Evolutionary conservation across 2,888 invertebrate species (phyloP), one percentile per base, ranked within the genome.

Genomic region (Dasypogon diadema): DNA sequence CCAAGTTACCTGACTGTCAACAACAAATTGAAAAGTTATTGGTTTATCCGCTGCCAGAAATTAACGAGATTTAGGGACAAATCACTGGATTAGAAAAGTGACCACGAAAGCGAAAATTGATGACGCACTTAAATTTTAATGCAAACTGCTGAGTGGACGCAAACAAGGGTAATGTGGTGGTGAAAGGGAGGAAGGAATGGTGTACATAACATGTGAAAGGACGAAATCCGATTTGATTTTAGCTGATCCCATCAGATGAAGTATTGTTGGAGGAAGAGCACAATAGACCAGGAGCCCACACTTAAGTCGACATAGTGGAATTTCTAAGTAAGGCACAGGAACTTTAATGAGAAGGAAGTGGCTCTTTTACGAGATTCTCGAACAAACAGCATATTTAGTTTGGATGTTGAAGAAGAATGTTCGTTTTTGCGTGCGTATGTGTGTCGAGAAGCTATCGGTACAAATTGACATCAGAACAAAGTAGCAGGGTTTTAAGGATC

Each of bases 61-160:
- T 14, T 34, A 37, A 63, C 42, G 63, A 63, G 18, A 63, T n/a
- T n/a, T 37, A 42, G 22, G 22, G 37, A 34, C 63, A 63, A 63
- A 63, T 63, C 63, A 63, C 37, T 63, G 18, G 63, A 63, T 63
- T 63, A 63, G 63, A 22, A 16, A 21, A 21, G 42, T 30, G 2
- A 2, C 58, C 16, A 30, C n/a, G 63, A 18, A 22, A 30, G 30
- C 42, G 18, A 21, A 34, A 63, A 63, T 63, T 63, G 63, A 63
- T 63, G 63, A 63, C 63, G 42, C 63, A 63, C 37, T 63, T 63
- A 63, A 63, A 63, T n/a, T 63, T 37, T 63, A 63, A 63, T 34
- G 16, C 21, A 42, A 34, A 14, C 21, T 42, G 42, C 42, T 63
- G 63, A 42, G 18, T 63, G 63, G 63, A 18, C 14, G 8, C 34